phyloP scores from a whole-genome alignment of 2,888 invertebrate genomes.

The Criorhina ranunculi region DNA sequence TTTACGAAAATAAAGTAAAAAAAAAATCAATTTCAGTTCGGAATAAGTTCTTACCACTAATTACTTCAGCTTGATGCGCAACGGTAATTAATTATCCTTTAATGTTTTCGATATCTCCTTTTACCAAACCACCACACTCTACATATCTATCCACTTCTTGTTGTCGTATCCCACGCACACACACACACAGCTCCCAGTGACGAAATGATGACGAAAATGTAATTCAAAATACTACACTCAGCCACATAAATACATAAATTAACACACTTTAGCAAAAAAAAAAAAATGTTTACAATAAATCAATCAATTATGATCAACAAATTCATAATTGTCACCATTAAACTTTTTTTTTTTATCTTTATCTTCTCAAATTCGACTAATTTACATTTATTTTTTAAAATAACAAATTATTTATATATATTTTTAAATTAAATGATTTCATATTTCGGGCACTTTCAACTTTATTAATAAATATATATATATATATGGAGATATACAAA shows the following conservation, averaged over 20 bases:
- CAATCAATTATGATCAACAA: conserved; percentile 38
- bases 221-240: conserved; percentile 56
- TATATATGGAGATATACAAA: conserved; percentile 38
- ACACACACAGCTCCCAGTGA: conserved; percentile 27
- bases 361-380: background rate
- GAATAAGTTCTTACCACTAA: conserved; percentile 63
- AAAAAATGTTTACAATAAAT: conserved; percentile 49
- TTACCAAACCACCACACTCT: conserved; percentile 20
- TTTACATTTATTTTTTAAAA: conserved; percentile 25
- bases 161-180: conserved; percentile 38
- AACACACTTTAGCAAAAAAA: conserved; percentile 56
- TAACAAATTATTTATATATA: conserved; percentile 14
- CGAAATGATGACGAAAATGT: conserved; percentile 56
- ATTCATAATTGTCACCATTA: conserved; percentile 39
- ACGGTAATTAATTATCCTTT: conserved; percentile 73
- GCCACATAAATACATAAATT: conserved; percentile 52
- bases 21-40: conserved; percentile 37
- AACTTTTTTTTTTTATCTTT: conserved; percentile 10
- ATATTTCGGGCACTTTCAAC: conserved; percentile 25
- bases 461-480: conserved; percentile 43
- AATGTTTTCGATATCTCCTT: conserved; percentile 61
- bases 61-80: conserved; percentile 66
- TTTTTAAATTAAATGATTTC: conserved; percentile 24
- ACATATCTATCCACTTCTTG: conserved; percentile 31
- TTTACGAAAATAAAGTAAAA: conserved; percentile 6